Percentiles rank a stretch among this genome's conserved stretches.
These are phyloP conservation scores for Syritta pipiens DNA, from an alignment of 2,888 invertebrate genomes.

Conservation along the genomic window DNA sequence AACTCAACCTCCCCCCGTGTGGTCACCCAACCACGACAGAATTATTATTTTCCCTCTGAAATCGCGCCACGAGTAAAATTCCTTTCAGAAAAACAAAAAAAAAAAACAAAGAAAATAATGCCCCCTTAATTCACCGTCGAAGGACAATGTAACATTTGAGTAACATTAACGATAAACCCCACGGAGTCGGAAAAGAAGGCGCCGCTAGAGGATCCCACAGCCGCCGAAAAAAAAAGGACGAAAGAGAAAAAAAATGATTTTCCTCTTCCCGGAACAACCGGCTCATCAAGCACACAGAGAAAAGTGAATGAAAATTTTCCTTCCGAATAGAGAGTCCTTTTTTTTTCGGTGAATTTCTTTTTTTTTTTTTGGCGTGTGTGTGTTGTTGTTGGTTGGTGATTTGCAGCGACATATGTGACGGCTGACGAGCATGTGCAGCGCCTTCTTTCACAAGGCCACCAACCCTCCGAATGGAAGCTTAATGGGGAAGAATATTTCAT, in stretches of 20 bases:
- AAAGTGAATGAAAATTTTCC: conserved; percentile 29
- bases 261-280: neutral
- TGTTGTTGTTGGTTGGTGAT: conserved; percentile 18
- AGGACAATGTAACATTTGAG: no score
- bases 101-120: neutral
- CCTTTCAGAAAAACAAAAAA: neutral
- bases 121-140: neutral
- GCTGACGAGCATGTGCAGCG: conserved; percentile 25
- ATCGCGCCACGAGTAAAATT: conserved; percentile 23
- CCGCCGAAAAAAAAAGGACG: neutral
- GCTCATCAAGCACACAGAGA: conserved; percentile 30
- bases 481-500: conserved; percentile 63
- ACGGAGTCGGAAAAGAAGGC: neutral
- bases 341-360: neutral
- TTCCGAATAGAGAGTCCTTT: conserved; percentile 11
- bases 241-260: conserved; percentile 4
- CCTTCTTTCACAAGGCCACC: neutral
- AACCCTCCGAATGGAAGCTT: neutral
- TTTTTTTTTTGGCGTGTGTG: neutral
- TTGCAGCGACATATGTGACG: conserved; percentile 54
- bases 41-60: neutral
- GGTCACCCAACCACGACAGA: neutral
- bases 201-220: no score
- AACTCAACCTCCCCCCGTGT: no score
- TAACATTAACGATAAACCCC: neutral